Percentiles rank a stretch among this genome's conserved stretches.
phyloP scores from a whole-genome alignment of 2,797 vertebrate genomes.

The Buphagus erythrorhynchus region DNA sequence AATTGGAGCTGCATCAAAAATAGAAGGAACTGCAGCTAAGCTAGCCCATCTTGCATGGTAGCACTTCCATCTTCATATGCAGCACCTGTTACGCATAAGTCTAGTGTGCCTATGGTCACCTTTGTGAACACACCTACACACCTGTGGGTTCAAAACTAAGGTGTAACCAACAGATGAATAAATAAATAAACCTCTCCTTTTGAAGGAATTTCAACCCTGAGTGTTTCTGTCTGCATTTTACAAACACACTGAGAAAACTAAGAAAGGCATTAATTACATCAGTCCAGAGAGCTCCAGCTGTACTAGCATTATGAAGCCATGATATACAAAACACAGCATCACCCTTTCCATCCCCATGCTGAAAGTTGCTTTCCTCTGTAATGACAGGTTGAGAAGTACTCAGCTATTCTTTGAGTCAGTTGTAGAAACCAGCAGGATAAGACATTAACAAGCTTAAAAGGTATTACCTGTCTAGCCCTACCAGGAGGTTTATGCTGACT shows the following conservation, averaged over 20 bases:
- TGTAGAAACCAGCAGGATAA: conserved; percentile 77
- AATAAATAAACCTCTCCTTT: not conserved
- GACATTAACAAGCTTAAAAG: conserved; percentile 82
- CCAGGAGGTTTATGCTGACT: conserved; percentile 72
- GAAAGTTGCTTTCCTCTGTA: conserved; percentile 61
- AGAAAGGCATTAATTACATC: conserved; percentile 30
- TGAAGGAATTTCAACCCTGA: not conserved
- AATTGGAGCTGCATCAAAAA: not conserved
- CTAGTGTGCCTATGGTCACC: not conserved
- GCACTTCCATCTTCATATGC: not conserved
- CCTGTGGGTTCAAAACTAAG: not conserved
- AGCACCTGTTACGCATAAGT: not conserved
- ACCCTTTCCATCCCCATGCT: not conserved
- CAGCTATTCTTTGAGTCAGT: conserved; percentile 70
- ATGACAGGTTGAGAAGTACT: conserved; percentile 63
- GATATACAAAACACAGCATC: not conserved
- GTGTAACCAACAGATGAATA: not conserved
- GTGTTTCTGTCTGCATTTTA: not conserved
- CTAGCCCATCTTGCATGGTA: not conserved
- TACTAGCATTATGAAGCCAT: not conserved
- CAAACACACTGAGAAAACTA: not conserved
- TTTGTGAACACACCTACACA: not conserved
- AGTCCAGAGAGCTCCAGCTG: not conserved
- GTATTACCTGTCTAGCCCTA: conserved; percentile 76
- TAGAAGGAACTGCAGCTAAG: not conserved